phyloP scores from a whole-genome alignment of 2,888 invertebrate genomes.

The Galerucella calmariensis region DNA sequence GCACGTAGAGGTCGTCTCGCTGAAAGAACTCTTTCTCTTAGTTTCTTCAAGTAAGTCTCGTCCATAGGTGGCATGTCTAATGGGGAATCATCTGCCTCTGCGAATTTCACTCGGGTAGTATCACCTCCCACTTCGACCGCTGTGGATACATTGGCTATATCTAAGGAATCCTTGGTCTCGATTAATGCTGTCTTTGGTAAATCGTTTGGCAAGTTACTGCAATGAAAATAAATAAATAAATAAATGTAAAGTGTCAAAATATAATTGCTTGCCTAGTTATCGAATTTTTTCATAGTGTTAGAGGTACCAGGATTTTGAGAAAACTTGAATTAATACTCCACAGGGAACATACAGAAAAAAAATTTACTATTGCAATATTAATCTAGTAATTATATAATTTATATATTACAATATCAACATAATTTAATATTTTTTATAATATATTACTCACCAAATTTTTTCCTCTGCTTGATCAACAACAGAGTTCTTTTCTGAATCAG shows the following conservation, averaged over 20 bases:
- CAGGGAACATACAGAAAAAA: too few species aligned
- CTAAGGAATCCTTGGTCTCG: slow-evolving; percentile 47
- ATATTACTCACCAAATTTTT: slow-evolving; percentile 15
- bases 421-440: not conserved
- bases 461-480: slow-evolving; percentile 18
- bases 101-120: slow-evolving; percentile 55
- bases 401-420: too few species aligned
- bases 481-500: slow-evolving; percentile 42
- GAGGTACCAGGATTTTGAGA: too few species aligned
- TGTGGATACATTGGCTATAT: slow-evolving; percentile 53
- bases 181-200: slow-evolving; percentile 42
- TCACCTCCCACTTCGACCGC: slow-evolving; percentile 58
- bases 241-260: too few species aligned
- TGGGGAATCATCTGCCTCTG: slow-evolving; percentile 33
- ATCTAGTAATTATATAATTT: too few species aligned
- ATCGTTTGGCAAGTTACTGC: slow-evolving; percentile 21
- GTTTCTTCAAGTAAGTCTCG: slow-evolving; percentile 41
- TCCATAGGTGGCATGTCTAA: slow-evolving; percentile 50
- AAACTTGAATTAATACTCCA: too few species aligned
- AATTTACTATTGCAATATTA: too few species aligned
- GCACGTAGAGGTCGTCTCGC: slow-evolving; percentile 53
- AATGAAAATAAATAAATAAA: not conserved
- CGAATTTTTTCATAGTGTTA: too few species aligned
- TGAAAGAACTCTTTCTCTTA: slow-evolving; percentile 45
- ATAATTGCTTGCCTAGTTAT: too few species aligned